A percentile compares a stretch with the other conserved stretches of the same genome.
Evolutionary conservation across 2,888 invertebrate genomes (phyloP).

Genomic region (Epistrophe eligans): DNA sequence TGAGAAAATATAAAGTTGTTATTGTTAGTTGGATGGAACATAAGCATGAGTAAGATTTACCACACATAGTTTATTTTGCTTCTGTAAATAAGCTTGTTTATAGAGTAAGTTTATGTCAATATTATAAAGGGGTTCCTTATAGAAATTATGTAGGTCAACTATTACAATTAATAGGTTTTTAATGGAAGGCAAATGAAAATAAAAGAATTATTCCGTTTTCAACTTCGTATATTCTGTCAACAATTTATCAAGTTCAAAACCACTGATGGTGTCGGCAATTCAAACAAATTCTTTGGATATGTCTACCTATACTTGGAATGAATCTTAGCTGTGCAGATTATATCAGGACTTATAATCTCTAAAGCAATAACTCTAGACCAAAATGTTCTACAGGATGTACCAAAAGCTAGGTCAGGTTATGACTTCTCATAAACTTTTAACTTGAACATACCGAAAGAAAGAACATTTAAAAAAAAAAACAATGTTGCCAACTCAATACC

Average conservation of each 20-base stretch:
- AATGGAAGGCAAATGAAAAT: not conserved
- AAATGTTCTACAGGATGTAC: too few species aligned
- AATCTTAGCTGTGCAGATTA: too few species aligned
- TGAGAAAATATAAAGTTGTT: not conserved
- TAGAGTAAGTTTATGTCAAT: slow-evolving; percentile 30
- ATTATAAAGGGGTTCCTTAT: slow-evolving; percentile 3
- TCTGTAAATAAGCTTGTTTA: slow-evolving; percentile 25
- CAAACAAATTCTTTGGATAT: not conserved
- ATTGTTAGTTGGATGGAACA: slow-evolving; percentile 22
- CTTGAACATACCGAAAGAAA: too few species aligned
- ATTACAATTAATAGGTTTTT: slow-evolving; percentile 9
- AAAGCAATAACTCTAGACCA: too few species aligned
- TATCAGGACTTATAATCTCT: too few species aligned
- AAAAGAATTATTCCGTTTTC: not conserved
- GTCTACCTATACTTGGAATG: too few species aligned
- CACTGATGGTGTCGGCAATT: not conserved
- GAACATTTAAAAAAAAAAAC: too few species aligned
- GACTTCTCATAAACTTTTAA: too few species aligned
- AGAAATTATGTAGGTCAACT: slow-evolving; percentile 3
- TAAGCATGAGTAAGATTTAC: slow-evolving; percentile 11
- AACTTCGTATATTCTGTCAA: not conserved
- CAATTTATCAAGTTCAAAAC: not conserved
- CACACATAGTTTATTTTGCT: slow-evolving; percentile 18
- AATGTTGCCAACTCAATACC: too few species aligned
- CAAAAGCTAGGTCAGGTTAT: too few species aligned